Conservation (phyloP, 1,140 invertebrate genomes). For the Halotydeus destructor region DNA sequence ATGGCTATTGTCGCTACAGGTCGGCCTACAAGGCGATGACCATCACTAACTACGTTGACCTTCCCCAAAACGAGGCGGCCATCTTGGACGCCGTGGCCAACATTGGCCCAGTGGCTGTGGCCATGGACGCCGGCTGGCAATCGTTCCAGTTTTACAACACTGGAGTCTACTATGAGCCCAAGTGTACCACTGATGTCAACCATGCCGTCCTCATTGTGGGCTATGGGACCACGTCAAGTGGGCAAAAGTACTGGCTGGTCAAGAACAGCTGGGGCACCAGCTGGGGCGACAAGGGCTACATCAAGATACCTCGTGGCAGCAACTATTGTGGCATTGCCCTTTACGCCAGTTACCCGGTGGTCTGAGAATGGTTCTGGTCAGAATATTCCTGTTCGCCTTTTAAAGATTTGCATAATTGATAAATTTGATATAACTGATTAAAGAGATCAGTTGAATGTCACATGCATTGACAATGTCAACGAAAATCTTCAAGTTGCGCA, state of each 20-base stretch:
- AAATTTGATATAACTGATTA: too few relatives aligned
- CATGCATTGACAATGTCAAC: too few relatives aligned
- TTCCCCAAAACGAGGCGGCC: constrained; percentile 41
- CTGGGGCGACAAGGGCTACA: constrained; percentile 21
- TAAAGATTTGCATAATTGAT: too few relatives aligned
- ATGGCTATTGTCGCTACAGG: constrained; percentile 42
- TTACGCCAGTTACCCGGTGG: constrained; percentile 22
- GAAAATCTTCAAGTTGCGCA: too few relatives aligned
- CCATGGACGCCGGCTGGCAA: constrained; percentile 68
- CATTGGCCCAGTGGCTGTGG: constrained; percentile 58
- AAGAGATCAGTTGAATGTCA: too few relatives aligned
- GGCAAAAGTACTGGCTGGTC: constrained; percentile 52
- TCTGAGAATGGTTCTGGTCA: too few relatives aligned
- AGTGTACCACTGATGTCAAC: constrained; percentile 46
- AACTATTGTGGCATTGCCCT: constrained; percentile 25
- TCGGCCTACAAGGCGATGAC: constrained; percentile 47
- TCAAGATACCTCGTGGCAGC: constrained; percentile 24
- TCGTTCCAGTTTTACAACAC: constrained; percentile 50
- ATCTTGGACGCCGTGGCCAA: constrained; percentile 58
- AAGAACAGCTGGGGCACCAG: constrained; percentile 40
- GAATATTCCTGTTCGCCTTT: too few relatives aligned
- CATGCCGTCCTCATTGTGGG: constrained; percentile 72
- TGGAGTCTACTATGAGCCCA: constrained; percentile 42
- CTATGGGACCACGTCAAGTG: constrained; percentile 41
- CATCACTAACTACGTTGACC: constrained; percentile 61